Percentiles rank a stretch among this genome's conserved stretches.
Conservation (phyloP, 2,113 vertebrate genomes). For the Muntiacus reevesi region DNA sequence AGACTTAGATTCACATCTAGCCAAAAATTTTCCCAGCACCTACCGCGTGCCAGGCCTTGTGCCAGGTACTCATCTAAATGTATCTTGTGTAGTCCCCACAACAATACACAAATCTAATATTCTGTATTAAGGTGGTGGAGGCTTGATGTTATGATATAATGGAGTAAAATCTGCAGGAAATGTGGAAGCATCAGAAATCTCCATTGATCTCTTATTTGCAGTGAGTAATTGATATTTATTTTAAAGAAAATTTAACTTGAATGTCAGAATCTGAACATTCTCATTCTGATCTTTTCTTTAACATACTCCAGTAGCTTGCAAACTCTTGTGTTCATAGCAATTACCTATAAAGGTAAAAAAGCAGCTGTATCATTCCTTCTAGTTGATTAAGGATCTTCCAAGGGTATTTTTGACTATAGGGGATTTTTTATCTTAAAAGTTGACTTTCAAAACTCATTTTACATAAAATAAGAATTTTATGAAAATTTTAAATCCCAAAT, state of each 20-base stretch:
- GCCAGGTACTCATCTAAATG: background rate
- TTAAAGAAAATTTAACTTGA: slow-evolving; percentile 23
- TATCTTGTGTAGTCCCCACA: slow-evolving; percentile 9
- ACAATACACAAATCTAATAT: background rate
- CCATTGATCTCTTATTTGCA: background rate
- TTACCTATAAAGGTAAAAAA: slow-evolving; percentile 19
- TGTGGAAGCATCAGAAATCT: slow-evolving; percentile 15
- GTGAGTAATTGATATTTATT: slow-evolving; percentile 32
- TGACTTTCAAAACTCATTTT: slow-evolving; percentile 13
- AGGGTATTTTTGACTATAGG: background rate
- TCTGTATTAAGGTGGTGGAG: background rate
- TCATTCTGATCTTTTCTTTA: background rate
- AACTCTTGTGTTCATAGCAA: background rate
- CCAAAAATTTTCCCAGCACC: background rate
- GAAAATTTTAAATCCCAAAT: background rate
- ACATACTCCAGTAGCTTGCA: slow-evolving; percentile 6
- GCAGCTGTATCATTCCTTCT: background rate
- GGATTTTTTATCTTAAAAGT: background rate
- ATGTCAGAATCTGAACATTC: slow-evolving; percentile 23
- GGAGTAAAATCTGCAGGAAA: background rate
- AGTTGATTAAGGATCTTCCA: background rate
- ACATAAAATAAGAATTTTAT: background rate
- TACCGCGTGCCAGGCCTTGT: background rate
- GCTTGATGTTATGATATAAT: background rate
- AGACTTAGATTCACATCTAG: background rate